Evolutionary conservation across 2,888 invertebrate genomes (phyloP).

Genomic region (Ornithoptera alexandrae): DNA sequence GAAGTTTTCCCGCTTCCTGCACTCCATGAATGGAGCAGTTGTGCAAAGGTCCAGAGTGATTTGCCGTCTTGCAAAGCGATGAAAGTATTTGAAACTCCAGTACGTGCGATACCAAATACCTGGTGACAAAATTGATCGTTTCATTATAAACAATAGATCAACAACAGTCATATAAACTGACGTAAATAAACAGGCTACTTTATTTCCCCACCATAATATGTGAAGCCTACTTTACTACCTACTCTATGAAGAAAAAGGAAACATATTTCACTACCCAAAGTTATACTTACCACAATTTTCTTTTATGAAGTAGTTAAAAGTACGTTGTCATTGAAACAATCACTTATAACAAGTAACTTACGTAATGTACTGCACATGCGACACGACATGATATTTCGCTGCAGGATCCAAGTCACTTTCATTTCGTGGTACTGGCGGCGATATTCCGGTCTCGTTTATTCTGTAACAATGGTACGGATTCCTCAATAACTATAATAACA

Average conservation of each 20-base stretch:
- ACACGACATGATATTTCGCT: conserved; percentile 87
- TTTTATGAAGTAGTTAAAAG: no score
- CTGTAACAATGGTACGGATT: conserved; percentile 46
- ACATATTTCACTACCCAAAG: no score
- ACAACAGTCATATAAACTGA: no score
- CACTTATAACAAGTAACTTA: conserved; percentile 45
- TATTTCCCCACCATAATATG: no score
- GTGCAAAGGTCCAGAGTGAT: conserved; percentile 83
- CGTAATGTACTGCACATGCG: conserved; percentile 85
- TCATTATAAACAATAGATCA: no score
- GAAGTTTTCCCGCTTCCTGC: conserved; percentile 82
- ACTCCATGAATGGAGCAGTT: conserved; percentile 85
- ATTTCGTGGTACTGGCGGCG: conserved; percentile 81
- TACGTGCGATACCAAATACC: conserved; percentile 84
- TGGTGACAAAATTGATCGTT: conserved; percentile 36
- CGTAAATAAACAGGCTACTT: no score
- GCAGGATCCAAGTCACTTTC: conserved; percentile 87
- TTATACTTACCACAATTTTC: no score
- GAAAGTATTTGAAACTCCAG: conserved; percentile 89
- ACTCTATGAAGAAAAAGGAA: no score
- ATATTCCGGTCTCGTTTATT: conserved; percentile 82
- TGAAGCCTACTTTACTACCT: no score
- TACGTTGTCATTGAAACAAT: no score
- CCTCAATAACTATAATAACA: no score
- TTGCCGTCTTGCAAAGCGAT: conserved; percentile 84